Base-by-base conservation (phyloP, 2,113 vertebrate species). In the Phoenicopterus ruber region DNA sequence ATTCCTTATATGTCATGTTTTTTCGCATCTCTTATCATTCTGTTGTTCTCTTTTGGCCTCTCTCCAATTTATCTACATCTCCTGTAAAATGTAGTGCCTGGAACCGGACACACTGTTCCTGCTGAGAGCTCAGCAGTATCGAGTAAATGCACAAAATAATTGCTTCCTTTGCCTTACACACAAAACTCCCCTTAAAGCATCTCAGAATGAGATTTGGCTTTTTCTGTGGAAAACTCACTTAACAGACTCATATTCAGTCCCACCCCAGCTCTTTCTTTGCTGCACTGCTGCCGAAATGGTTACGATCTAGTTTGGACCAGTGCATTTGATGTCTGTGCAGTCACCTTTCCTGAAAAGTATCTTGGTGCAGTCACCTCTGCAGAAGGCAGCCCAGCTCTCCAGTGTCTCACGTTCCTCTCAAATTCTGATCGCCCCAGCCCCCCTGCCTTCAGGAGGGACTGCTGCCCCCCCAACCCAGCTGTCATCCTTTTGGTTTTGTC, bases 21-120 rank as follows among this genome's bases (percentile, higher is more conserved):
- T 91, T 67, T 73, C 19, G 1, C 74, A 66, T 94, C 52, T 91
- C 88, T 96, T 96, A 88, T 94, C 26, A 91, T 90, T 94, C 84
- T 88, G 58, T 81, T 95, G 46, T 86, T 92, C 47, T 83, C 29
- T 63, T 94, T 86, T 93, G 90, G 88, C 77, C 32, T 92, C 32
- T 44, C 34, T 92, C 95, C 95, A 96, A 16, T 47, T 63, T 81
- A 38, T 78, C 85, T 93, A 17, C 71, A 90, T 92, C 92, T 97
- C 61, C 63, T 88, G 82, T 86, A 66, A 93, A 94, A 86, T 59
- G 93, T 34, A 78, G 67, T 77, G 96, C 79, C 92, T 94, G 79
- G 54, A 89, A 94, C 66, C 4, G 74, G 95, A 96, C 84, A 72
- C 65, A 11, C 52, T 95, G 80, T 72, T 93, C 87, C 93, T 91